Evolutionary conservation across 2,888 invertebrate genomes (phyloP), one percentile per base, ranked within the genome.

Genomic region (Acanthosepion lycidas): DNA sequence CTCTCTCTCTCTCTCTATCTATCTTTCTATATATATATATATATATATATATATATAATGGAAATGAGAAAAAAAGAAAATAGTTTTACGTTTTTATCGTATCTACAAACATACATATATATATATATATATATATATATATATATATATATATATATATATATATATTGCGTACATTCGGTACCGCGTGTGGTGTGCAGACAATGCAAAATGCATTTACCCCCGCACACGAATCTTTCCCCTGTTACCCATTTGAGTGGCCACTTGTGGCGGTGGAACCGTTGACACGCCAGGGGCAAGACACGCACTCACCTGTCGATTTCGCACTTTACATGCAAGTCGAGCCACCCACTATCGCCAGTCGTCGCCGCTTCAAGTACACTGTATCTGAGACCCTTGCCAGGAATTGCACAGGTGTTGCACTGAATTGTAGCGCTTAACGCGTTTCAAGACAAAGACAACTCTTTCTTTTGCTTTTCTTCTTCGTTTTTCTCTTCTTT

Each of bases 271-370:
- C n/a, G n/a, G 78, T n/a, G 33, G n/a, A 78, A 15, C n/a, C 78
- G 78, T n/a, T 78, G 78, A 78, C 78, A n/a, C n/a, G 78, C 78
- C 78, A 78, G 78, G 78, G 78, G 78, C 78, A 78, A 15, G 9
- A n/a, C 78, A n/a, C n/a, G 78, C 78, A n/a, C 78, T n/a, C 78
- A 78, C n/a, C 78, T 78, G 78, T 33, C n/a, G 78, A 78, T 78
- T 78, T 33, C 78, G 78, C 78, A 78, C 78, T 78, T n/a, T 78
- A n/a, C 78, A 78, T n/a, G n/a, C 78, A n/a, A 78, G n/a, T 12
- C 78, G 33, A 4, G 12, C 78, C 78, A 78, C 78, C 78, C 78
- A 15, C n/a, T 33, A n/a, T n/a, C 12, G n/a, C 78, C 78, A 59
- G 20, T 23, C 20, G 23, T 59, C 20, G 59, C 59, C 23, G 59